A percentile compares a stretch with the other conserved stretches of the same genome.
Conservation (phyloP, 2,888 invertebrate species). For the Stenoptilia bipunctidactyla region DNA sequence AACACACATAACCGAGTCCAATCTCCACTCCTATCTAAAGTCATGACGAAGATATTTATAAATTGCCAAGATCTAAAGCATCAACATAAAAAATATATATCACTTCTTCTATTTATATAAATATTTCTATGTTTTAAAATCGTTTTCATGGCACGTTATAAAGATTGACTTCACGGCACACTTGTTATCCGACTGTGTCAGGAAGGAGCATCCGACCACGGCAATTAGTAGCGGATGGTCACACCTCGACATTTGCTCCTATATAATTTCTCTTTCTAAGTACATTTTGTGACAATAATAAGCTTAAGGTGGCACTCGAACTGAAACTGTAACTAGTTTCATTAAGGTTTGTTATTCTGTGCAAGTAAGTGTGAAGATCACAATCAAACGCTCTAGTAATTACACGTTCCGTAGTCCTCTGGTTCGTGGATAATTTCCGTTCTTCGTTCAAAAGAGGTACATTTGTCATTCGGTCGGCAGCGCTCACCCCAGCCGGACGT, state of each 20-base stretch:
- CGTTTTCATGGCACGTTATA: constrained; percentile 38
- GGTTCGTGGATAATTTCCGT: constrained; percentile 70
- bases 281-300: constrained; percentile 63
- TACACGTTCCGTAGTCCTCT: constrained; percentile 59
- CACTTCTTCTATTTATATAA: constrained; percentile 35
- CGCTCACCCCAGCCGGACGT: constrained; percentile 56
- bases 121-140: too few relatives aligned
- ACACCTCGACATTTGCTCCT: constrained; percentile 61
- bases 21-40: too few relatives aligned
- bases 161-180: constrained; percentile 49
- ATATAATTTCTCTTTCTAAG: constrained; percentile 67
- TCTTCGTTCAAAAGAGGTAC: constrained; percentile 63
- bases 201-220: constrained; percentile 30
- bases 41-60: too few relatives aligned
- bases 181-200: constrained; percentile 41
- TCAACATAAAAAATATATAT: constrained; percentile 3
- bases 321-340: constrained; percentile 23
- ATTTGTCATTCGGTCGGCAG: constrained; percentile 67
- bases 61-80: not conserved
- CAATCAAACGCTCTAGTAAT: constrained; percentile 67
- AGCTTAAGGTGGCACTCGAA: constrained; percentile 22
- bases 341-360: constrained; percentile 29
- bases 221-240: constrained; percentile 69
- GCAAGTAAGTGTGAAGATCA: constrained; percentile 22
- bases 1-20: too few relatives aligned